Base-by-base conservation (phyloP, 53 echinoderm and acorn worm species). In the Holothuria leucospilota region DNA sequence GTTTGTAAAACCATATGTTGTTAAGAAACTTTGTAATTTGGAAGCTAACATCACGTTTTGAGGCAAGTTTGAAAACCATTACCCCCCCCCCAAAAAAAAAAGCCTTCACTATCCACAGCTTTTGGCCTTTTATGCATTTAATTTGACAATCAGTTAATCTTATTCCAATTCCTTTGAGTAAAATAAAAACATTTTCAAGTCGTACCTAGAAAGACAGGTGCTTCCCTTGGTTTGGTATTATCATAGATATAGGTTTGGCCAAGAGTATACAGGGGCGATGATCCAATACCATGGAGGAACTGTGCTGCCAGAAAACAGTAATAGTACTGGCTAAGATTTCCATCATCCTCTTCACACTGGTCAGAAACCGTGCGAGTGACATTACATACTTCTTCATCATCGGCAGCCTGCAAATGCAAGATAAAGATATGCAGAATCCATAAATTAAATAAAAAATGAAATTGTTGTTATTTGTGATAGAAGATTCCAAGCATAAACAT, bases 241-340 rank as follows among this genome's bases (percentile, higher is more conserved):
- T 95, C 95, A 42, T 97, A 95, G 26, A 97, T 93, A 71, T 95
- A 97, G 8, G 98, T 95, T 28, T 93, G 84, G 10, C 98, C 98
- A 13, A 95, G 87, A 0, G 95, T 95, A 90, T 94, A 97, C 5
- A 97, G 69, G 2, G 98, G 95, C 41, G 98, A 93, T 18, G 98
- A 91, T 0, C 98, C 98, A 5, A 97, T 69, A 18, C 98, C 98
- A 46, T 94, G 98, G 10, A 97, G 73, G 29, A 95, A 87, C 77
- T 97, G 98, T 5, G 95, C 98, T n/a, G 93, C 87, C 9, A 97
- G 86, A 71, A 97, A 97, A 38, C 91, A 42, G 72, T 82, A 93
- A 84, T 92, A 94, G 65, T 88, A 97, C 29, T 84, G 53, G 5
- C 87, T 84, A 7, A 92, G 80, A 67, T 30, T 52, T 12, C 74